Percentiles rank a stretch among this genome's conserved stretches.
Evolutionary conservation across 2,113 vertebrate genomes (phyloP).

Genomic region (Ptyas mucosa): DNA sequence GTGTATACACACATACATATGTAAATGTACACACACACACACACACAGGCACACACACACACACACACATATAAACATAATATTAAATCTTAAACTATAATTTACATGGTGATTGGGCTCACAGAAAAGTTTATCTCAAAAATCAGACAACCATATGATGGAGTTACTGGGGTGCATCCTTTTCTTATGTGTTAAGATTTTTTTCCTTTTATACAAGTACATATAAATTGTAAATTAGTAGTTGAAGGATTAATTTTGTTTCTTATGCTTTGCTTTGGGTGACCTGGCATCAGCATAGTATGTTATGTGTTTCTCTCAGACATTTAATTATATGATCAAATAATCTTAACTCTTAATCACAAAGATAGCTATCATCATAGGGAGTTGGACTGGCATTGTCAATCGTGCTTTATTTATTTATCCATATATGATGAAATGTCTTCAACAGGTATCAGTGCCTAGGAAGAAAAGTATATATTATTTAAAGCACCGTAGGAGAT

Average conservation of each 20-base stretch:
- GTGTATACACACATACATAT: no score
- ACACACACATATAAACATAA: no score
- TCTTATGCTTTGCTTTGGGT: background rate
- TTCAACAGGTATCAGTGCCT: no score
- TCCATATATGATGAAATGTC: no score
- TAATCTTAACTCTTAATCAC: no score
- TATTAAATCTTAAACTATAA: background rate
- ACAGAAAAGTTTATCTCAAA: background rate
- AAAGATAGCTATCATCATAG: no score
- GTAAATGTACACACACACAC: no score
- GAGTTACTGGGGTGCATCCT: background rate
- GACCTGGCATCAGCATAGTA: background rate
- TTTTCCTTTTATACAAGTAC: background rate
- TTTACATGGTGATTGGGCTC: background rate
- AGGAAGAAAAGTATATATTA: no score
- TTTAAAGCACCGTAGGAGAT: background rate
- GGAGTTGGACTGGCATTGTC: no score
- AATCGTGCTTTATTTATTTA: no score
- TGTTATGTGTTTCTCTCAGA: background rate
- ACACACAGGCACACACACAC: no score
- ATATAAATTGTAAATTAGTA: background rate
- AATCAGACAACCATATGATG: background rate
- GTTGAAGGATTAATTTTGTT: background rate
- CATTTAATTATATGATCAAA: background rate
- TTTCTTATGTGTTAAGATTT: background rate